Conservation (phyloP, 1,140 invertebrate genomes). For the Drosophila kohkoa region DNA sequence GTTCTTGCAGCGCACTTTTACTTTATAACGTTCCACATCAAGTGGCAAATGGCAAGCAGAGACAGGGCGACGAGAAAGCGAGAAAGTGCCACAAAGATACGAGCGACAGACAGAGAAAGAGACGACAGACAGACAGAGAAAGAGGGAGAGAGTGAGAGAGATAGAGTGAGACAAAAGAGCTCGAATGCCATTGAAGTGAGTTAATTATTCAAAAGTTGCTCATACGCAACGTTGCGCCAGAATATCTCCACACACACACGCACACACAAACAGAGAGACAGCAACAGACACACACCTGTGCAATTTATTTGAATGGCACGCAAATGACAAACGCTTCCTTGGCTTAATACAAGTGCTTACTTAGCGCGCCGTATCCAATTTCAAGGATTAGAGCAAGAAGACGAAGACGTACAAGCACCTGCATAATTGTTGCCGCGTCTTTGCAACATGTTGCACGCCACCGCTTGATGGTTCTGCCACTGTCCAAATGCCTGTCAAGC, state of each 20-base stretch:
- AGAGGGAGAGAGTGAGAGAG: neutral
- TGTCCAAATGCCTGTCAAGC: constrained; percentile 7
- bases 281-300: constrained; percentile 10
- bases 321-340: constrained; percentile 30
- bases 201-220: constrained; percentile 64
- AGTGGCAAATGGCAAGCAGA: constrained; percentile 33
- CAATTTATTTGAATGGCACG: constrained; percentile 38
- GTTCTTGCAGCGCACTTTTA: constrained; percentile 52
- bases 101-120: neutral
- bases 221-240: constrained; percentile 48
- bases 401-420: constrained; percentile 28
- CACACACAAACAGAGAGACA: neutral
- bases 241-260: neutral
- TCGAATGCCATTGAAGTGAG: constrained; percentile 50
- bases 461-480: no score
- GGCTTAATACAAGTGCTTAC: neutral
- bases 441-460: constrained; percentile 44
- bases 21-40: constrained; percentile 52
- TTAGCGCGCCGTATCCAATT: neutral
- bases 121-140: neutral
- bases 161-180: constrained; percentile 1
- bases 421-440: constrained; percentile 25
- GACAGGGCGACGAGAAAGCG: constrained; percentile 8
- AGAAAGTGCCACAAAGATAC: constrained; percentile 6
- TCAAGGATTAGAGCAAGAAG: constrained; percentile 18